Percentiles rank a stretch among this genome's conserved stretches.
These are phyloP conservation scores for Spinibarbus caldwelli DNA, from an alignment of 2,797 vertebrate species.

Conservation along the genomic window DNA sequence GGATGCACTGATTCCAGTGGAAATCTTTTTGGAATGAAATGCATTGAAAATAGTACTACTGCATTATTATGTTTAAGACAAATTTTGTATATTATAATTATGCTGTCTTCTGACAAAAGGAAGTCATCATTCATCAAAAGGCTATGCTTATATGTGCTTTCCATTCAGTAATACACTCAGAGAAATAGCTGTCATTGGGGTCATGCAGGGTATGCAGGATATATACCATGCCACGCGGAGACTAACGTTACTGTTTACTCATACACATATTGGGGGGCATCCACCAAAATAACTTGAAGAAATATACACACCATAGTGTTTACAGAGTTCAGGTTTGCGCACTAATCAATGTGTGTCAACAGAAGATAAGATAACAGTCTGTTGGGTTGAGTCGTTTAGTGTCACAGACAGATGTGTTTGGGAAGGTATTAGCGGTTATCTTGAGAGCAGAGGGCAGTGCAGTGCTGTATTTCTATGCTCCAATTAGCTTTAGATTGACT, in stretches of 20 bases:
- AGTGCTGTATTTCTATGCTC: not conserved
- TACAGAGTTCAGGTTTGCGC: constrained; percentile 59
- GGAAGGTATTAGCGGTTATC: not conserved
- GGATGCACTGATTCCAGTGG: no score
- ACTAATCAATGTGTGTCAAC: constrained; percentile 69
- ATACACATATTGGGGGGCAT: not conserved
- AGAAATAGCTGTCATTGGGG: not conserved
- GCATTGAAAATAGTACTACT: not conserved
- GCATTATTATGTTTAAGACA: not conserved
- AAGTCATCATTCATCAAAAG: not conserved
- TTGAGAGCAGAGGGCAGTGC: constrained; percentile 3
- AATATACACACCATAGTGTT: not conserved
- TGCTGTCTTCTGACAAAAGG: no score
- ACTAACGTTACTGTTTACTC: constrained; percentile 33
- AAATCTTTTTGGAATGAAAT: not conserved
- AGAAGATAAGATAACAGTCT: constrained; percentile 71
- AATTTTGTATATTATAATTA: no score
- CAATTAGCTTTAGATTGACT: not conserved
- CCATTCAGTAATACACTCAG: not conserved
- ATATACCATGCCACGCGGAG: constrained; percentile 31
- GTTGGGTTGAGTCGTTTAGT: not conserved
- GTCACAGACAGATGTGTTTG: constrained; percentile 6
- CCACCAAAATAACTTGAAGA: not conserved
- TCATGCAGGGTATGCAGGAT: not conserved
- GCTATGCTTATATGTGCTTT: not conserved